A percentile compares a stretch with the other conserved stretches of the same genome.
Conservation (phyloP, 30 jellyfish, hydroid and myxozoan genomes). For the Catostylus mosaicus region DNA sequence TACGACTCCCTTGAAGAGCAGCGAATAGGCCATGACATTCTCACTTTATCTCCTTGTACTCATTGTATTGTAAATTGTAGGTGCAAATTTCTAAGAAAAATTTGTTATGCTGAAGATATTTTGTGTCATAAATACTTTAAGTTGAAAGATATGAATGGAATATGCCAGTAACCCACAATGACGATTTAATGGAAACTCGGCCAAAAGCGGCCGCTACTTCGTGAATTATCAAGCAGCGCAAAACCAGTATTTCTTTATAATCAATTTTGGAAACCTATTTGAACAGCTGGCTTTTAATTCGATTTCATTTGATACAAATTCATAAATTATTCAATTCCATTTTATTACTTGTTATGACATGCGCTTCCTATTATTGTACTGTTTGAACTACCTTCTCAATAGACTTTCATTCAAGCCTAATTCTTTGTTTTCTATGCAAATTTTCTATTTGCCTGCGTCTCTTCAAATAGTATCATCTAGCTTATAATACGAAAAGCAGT, state of each 20-base stretch:
- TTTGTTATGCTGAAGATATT: too few relatives aligned
- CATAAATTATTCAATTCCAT: slow-evolving; percentile 15
- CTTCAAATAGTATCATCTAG: not conserved
- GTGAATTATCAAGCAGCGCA: not conserved
- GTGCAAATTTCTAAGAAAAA: too few relatives aligned
- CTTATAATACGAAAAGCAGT: not conserved
- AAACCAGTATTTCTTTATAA: not conserved
- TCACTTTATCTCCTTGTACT: too few relatives aligned
- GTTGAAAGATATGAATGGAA: too few relatives aligned
- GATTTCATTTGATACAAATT: slow-evolving; percentile 6
- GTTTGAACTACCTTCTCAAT: not conserved
- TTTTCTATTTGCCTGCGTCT: not conserved
- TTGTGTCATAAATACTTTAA: too few relatives aligned
- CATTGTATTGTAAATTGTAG: too few relatives aligned
- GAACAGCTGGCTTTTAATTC: slow-evolving; percentile 16
- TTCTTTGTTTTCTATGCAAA: not conserved
- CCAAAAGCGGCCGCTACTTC: not conserved
- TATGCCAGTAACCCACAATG: too few relatives aligned
- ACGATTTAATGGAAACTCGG: too few relatives aligned
- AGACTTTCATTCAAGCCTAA: not conserved
- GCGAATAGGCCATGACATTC: too few relatives aligned
- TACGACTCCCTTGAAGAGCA: too few relatives aligned
- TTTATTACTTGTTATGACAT: not conserved
- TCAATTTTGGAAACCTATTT: slow-evolving; percentile 9
- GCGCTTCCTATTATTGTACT: not conserved